phyloP scores from a whole-genome alignment of 1,140 invertebrate genomes.

The Brachionus paranguensis region DNA sequence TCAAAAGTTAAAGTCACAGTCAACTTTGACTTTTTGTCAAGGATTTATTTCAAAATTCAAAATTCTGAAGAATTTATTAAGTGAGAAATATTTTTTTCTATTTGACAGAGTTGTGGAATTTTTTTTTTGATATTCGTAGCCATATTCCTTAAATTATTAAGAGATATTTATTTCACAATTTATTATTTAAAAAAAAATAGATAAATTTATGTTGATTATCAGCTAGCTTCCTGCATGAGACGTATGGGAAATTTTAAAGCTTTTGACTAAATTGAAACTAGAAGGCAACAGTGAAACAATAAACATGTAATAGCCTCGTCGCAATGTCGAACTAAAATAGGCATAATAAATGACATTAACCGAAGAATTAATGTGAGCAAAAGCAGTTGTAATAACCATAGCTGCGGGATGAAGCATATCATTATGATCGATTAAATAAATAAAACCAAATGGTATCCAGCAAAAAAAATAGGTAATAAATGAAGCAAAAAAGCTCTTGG shows the following conservation, averaged over 20 bases:
- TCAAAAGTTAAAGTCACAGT: too few species aligned
- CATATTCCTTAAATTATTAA: too few species aligned
- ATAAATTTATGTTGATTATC: neutral
- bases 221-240: neutral
- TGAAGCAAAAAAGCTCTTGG: conserved; percentile 20
- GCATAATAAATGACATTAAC: neutral
- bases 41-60: too few species aligned
- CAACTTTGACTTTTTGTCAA: too few species aligned
- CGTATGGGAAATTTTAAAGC: neutral
- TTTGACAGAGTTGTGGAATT: too few species aligned
- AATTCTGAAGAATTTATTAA: too few species aligned
- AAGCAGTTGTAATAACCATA: neutral
- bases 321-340: conserved; percentile 2
- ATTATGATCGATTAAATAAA: neutral
- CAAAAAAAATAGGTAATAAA: conserved; percentile 27
- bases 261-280: neutral
- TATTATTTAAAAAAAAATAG: too few species aligned
- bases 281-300: neutral
- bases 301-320: neutral
- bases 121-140: too few species aligned
- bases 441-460: conserved; percentile 4
- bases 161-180: too few species aligned
- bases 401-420: neutral
- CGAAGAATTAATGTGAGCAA: conserved; percentile 7
- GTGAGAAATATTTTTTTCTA: too few species aligned